These are phyloP conservation scores for Caenorhabditis sp. DNA, from an alignment of 2,888 invertebrate genomes.

Conservation along the genomic window DNA sequence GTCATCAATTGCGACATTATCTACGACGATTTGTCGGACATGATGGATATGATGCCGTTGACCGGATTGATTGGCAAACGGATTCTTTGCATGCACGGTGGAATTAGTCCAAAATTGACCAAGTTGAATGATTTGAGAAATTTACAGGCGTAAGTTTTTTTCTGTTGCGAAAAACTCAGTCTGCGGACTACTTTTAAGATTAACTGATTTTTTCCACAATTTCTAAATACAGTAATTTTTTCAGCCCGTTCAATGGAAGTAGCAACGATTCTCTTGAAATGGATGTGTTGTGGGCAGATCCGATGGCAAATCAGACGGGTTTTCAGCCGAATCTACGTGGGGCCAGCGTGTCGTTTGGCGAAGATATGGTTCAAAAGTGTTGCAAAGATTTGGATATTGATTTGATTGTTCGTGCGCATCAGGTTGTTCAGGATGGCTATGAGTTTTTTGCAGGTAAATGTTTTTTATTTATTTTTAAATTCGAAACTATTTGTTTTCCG, in stretches of 20 bases:
- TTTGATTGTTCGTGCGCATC: conserved; percentile 75
- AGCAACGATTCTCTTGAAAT: conserved; percentile 35
- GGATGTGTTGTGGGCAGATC: conserved; percentile 53
- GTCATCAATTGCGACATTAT: background rate
- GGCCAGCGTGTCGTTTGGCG: conserved; percentile 75
- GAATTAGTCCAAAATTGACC: conserved; percentile 40
- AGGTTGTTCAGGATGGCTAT: conserved; percentile 70
- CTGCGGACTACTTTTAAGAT: too few relatives aligned
- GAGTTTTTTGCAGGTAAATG: conserved; percentile 46
- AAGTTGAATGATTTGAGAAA: conserved; percentile 35
- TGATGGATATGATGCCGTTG: conserved; percentile 75
- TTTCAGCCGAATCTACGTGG: conserved; percentile 70
- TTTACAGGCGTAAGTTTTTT: conserved; percentile 8
- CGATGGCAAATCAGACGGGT: conserved; percentile 17
- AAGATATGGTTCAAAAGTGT: conserved; percentile 74
- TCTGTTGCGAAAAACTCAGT: too few relatives aligned
- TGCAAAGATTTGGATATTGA: conserved; percentile 73
- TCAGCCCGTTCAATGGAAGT: conserved; percentile 22
- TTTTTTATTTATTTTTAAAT: too few relatives aligned
- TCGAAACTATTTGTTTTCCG: too few relatives aligned
- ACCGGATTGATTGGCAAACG: conserved; percentile 73
- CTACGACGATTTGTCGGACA: conserved; percentile 25
- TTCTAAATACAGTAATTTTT: too few relatives aligned
- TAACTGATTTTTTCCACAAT: too few relatives aligned
- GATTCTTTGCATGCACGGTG: conserved; percentile 72